Evolutionary conservation across 2,888 invertebrate species (phyloP).

Genomic region (Lasioglossum oenotherae): DNA sequence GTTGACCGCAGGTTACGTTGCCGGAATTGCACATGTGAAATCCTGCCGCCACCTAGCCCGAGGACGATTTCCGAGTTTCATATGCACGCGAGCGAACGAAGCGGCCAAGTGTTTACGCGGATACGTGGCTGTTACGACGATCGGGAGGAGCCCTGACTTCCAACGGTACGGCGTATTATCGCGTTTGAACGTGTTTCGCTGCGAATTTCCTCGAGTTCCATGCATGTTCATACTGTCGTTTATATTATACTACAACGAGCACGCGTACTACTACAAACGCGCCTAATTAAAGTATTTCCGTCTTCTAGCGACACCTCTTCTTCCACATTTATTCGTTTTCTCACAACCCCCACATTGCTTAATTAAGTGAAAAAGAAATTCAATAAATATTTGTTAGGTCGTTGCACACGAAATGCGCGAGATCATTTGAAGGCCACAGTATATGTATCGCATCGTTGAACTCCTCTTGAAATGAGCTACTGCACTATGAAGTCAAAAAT

Average conservation of each 20-base stretch:
- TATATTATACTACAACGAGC: not conserved
- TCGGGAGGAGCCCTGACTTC: not conserved
- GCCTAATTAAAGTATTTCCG: not conserved
- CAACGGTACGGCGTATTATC: not conserved
- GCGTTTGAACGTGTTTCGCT: not conserved
- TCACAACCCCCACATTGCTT: too few species aligned
- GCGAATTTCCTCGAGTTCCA: not conserved
- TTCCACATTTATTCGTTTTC: not conserved
- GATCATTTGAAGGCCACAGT: too few species aligned
- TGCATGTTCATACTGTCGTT: not conserved
- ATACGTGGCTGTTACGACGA: constrained; percentile 7
- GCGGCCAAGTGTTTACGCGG: constrained; percentile 6
- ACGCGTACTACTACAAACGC: not conserved
- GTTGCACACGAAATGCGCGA: too few species aligned
- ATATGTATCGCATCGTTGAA: too few species aligned
- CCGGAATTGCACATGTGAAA: constrained; percentile 45
- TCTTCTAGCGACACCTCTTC: not conserved
- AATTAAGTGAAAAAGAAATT: too few species aligned
- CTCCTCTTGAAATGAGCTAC: too few species aligned
- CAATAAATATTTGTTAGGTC: too few species aligned
- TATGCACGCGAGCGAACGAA: not conserved
- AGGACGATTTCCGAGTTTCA: constrained; percentile 17
- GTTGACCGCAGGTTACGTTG: constrained; percentile 14
- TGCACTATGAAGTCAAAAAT: too few species aligned
- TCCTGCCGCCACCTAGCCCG: constrained; percentile 3